Percentiles rank a stretch among this genome's conserved stretches.
Evolutionary conservation across 2,113 vertebrate species (phyloP).

Genomic region (Macroglossus sobrinus): DNA sequence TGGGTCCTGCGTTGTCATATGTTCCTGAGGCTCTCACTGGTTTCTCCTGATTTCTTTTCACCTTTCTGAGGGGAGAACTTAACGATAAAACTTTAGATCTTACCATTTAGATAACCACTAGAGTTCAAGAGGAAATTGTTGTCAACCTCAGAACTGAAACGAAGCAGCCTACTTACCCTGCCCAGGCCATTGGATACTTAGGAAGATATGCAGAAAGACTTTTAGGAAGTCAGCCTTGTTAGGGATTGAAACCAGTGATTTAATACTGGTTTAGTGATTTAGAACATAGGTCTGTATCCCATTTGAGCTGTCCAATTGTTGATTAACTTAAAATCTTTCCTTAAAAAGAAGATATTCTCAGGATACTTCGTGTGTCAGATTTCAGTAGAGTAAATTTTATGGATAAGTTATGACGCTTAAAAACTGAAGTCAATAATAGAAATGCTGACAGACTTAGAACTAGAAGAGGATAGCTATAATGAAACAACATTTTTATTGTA

Average conservation of each 20-base stretch:
- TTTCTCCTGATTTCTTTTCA: not conserved
- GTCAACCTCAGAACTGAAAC: not conserved
- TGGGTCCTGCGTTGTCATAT: not conserved
- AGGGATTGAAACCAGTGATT: not conserved
- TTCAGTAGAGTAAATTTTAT: conserved; percentile 35
- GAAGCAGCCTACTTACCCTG: not conserved
- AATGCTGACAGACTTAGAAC: not conserved
- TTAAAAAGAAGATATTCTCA: conserved; percentile 25
- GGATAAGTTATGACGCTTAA: conserved; percentile 1
- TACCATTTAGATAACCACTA: not conserved
- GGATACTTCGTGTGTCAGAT: not conserved
- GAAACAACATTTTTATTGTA: conserved; percentile 30
- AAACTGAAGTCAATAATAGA: conserved; percentile 12
- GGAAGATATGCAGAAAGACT: not conserved
- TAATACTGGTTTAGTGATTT: too few relatives aligned
- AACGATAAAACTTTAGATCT: not conserved
- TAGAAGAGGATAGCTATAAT: not conserved
- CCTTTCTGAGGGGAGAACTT: conserved; percentile 8
- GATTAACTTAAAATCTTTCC: conserved; percentile 37
- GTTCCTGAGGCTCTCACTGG: not conserved
- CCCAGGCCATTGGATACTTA: not conserved
- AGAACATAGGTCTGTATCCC: not conserved
- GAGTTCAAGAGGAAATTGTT: conserved; percentile 10
- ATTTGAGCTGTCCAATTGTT: not conserved
- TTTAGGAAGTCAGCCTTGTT: not conserved